These are phyloP conservation scores for Oenanthe melanoleuca DNA, from an alignment of 2,113 vertebrate species.

Conservation along the genomic window DNA sequence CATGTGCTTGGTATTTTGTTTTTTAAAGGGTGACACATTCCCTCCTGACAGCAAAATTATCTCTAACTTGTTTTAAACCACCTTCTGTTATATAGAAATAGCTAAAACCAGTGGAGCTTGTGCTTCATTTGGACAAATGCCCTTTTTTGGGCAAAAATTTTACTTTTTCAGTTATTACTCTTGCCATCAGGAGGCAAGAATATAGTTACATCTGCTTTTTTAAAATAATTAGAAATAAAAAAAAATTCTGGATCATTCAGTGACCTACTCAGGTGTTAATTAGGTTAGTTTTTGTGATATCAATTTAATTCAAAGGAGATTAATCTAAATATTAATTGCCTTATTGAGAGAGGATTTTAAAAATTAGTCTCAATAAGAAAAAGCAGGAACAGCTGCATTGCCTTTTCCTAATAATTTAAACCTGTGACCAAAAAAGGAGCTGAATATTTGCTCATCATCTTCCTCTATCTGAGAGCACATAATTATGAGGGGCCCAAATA, in stretches of 20 bases:
- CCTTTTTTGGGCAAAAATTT: neutral
- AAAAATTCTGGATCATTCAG: neutral
- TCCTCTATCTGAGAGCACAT: neutral
- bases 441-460: neutral
- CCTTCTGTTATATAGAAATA: neutral
- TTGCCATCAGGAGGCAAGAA: neutral
- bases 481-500: neutral
- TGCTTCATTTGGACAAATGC: neutral
- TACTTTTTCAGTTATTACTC: neutral
- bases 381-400: neutral
- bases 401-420: neutral
- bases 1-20: neutral
- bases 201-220: neutral
- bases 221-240: neutral
- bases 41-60: neutral
- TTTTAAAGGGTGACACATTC: neutral
- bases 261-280: neutral
- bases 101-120: neutral
- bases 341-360: neutral
- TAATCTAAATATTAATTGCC: neutral
- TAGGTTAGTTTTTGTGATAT: neutral
- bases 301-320: neutral
- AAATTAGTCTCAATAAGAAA: neutral
- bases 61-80: conserved; percentile 12
- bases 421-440: neutral